A percentile compares a stretch with the other conserved stretches of the same genome.
phyloP scores from a whole-genome alignment of 2,888 invertebrate species.

The Noctua janthe region DNA sequence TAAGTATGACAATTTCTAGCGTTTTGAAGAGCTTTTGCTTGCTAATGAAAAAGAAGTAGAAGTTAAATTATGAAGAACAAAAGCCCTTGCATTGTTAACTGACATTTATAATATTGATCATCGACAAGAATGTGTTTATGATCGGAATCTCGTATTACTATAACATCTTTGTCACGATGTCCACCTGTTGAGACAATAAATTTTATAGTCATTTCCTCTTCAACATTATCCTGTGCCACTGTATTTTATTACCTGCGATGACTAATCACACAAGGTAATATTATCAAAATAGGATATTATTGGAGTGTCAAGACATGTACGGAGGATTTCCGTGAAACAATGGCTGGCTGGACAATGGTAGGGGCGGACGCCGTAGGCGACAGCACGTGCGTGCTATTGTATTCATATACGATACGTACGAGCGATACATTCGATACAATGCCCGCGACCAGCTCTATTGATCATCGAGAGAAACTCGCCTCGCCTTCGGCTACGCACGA shows the following conservation, averaged over 20 bases:
- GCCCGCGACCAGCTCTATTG: slow-evolving; percentile 67
- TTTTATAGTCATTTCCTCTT: slow-evolving; percentile 45
- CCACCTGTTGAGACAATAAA: slow-evolving; percentile 42
- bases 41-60: neutral
- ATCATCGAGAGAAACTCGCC: slow-evolving; percentile 69
- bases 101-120: slow-evolving; percentile 7
- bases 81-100: neutral
- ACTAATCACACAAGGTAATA: slow-evolving; percentile 66
- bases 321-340: slow-evolving; percentile 87
- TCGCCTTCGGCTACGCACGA: slow-evolving; percentile 65
- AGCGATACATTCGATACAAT: slow-evolving; percentile 72
- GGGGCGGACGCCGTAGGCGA: slow-evolving; percentile 73
- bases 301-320: slow-evolving; percentile 83
- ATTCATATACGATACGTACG: slow-evolving; percentile 78
- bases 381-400: slow-evolving; percentile 88
- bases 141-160: slow-evolving; percentile 32
- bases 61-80: neutral
- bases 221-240: slow-evolving; percentile 36
- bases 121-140: slow-evolving; percentile 21
- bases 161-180: slow-evolving; percentile 14
- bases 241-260: slow-evolving; percentile 48
- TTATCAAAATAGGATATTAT: slow-evolving; percentile 75
- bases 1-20: neutral
- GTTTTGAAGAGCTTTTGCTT: slow-evolving; percentile 3
- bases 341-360: slow-evolving; percentile 84